A percentile compares a stretch with the other conserved stretches of the same genome.
These are phyloP conservation scores for Todiramphus chloris DNA, from an alignment of 2,113 vertebrate species.

Conservation along the genomic window DNA sequence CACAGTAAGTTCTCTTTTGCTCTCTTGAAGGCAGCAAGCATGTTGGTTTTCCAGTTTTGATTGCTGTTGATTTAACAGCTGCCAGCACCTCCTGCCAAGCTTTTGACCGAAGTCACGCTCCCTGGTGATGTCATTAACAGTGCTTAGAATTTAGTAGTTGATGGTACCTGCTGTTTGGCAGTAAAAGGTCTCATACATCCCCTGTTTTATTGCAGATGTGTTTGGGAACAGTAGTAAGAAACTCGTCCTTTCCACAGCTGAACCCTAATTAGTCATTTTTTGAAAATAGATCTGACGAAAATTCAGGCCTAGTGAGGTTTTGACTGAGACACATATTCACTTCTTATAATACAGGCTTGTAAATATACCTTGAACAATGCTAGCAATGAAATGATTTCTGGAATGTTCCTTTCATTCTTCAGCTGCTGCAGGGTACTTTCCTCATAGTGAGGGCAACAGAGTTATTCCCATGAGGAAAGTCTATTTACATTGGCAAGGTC, in stretches of 20 bases:
- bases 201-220: background rate
- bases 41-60: conserved; percentile 74
- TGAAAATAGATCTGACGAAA: background rate
- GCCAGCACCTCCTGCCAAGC: conserved; percentile 71
- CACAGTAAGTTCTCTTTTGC: conserved; percentile 79
- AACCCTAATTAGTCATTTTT: conserved; percentile 18
- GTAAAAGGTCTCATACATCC: conserved; percentile 50
- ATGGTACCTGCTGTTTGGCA: conserved; percentile 67
- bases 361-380: background rate
- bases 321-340: background rate
- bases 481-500: background rate
- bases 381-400: background rate
- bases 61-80: conserved; percentile 76
- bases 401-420: background rate
- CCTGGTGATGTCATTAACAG: conserved; percentile 76
- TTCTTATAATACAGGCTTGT: background rate
- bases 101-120: conserved; percentile 77
- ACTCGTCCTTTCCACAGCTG: background rate
- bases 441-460: background rate
- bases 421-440: background rate
- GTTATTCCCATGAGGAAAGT: background rate
- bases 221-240: conserved; percentile 44
- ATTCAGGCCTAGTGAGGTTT: background rate
- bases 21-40: conserved; percentile 66
- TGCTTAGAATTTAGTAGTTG: conserved; percentile 69